Evolutionary conservation across 2,797 vertebrate species (phyloP), one percentile per base, ranked within the genome.

Genomic region (Gastrophryne carolinensis): DNA sequence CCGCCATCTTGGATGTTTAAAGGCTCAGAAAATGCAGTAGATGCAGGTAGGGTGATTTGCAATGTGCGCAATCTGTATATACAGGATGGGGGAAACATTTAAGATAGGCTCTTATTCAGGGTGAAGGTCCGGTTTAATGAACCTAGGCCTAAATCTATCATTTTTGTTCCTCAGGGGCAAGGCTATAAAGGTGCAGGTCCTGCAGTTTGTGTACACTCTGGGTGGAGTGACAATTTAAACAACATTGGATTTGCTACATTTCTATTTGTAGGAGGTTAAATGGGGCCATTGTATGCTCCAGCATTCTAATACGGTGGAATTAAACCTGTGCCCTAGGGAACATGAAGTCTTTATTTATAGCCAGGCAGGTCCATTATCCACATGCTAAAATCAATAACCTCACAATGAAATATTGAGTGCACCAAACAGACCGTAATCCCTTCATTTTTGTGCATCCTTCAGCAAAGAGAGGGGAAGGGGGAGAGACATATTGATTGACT

Each of bases 261-360:
- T 30, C 21, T 13, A 17, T 37, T 35, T 67, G 3, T 3, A 12
- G 8, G 8, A 61, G 58, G 70, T 62, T 19, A 72, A 4, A 39
- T 63, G 29, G 58, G 62, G 53, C 21, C 27, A 27, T 1, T 24
- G 27, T 26, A 65, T 15, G 13, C 57, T 24, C 41, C 30, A 30
- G 60, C 11, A 61, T 7, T 24, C 23, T 23, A 35, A 64, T 47
- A 44, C n/a, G 15, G 32, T 49, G 27, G 52, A 57, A 35, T 19
- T 35, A 30, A 56, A 39, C 3, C 23, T 27, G 53, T 54, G 37
- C 50, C 30, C 35, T 15, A 10, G 29, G 26, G 35, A 39, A 30
- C 15, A 21, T 19, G 58, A 7, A 61, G 73, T 67, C 27, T 69
- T 24, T 61, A 76, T 76, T 76, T 70, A 70, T 76, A 57, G 50